Evolutionary conservation across 2,113 vertebrate species (phyloP), one percentile per base, ranked within the genome.

Genomic region (Pungitius pungitius): DNA sequence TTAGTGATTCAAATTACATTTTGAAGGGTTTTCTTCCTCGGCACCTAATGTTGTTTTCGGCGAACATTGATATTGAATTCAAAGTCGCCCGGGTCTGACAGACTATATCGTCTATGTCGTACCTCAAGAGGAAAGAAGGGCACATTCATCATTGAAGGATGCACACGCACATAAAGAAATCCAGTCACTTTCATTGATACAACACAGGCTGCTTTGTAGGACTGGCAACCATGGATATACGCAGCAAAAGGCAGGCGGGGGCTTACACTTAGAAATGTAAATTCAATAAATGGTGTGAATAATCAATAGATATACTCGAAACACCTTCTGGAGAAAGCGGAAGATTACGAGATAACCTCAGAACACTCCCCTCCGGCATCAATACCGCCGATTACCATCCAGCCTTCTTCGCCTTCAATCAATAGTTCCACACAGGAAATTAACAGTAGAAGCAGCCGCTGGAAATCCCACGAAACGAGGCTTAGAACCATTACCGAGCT

Each of bases 311-410:
- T 65, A 47, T 12, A 76, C 39, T 68, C 51, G 10, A 52, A 62
- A 54, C 62, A 59, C 22, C 69, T 69, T 73, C 49, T 58, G 40
- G 55, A 65, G 59, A 73, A 35, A 78, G 62, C 20, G 51, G 49
- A 54, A 87, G 87, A 83, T 6, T 37, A 73, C 58, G 37, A 68
- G 75, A 75, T 57, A 30, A 35, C 51, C 55, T 73, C 73, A 78
- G 37, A 87, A 82, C 76, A 68, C 82, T 73, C 40, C 51, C 5
- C 72, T 69, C 30, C 24, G 27, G 73, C 77, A 73, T 76, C 83
- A 78, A 85, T 73, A 84, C 18, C 39, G 45, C 64, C 35, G 75
- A 87, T 84, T 81, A 74, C n/a, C 81, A 82, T 70, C 42, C 72
- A 71, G 73, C 75, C 62, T 62, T 62, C 75, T 55, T 56, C 77